Evolutionary conservation across 2,888 invertebrate genomes (phyloP).

Genomic region (Sphinx pinastri): DNA sequence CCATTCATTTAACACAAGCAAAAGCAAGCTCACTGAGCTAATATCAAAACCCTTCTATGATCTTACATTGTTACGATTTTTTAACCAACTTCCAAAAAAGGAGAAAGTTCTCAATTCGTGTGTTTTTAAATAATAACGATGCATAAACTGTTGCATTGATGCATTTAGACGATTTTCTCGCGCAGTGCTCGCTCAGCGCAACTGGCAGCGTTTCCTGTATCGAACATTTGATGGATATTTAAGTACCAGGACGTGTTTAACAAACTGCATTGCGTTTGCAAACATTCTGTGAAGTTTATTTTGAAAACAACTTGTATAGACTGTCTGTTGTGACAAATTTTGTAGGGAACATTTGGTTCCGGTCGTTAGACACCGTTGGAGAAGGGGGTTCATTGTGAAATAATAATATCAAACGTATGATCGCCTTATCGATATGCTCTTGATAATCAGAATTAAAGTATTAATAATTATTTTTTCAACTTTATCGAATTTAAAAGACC

Average conservation of each 20-base stretch:
- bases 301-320: not conserved
- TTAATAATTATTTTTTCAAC: no score
- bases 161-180: conserved; percentile 12
- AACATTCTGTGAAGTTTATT: conserved; percentile 7
- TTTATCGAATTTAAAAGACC: no score
- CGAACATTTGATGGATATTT: conserved; percentile 24
- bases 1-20: no score
- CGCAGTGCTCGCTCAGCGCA: not conserved
- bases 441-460: no score
- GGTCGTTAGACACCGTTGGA: not conserved
- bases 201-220: conserved; percentile 18
- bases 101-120: not conserved
- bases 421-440: no score
- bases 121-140: not conserved
- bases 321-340: not conserved
- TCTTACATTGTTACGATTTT: no score
- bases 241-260: conserved; percentile 22
- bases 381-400: not conserved
- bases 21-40: no score
- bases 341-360: not conserved
- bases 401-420: no score
- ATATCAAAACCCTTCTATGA: no score
- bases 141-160: conserved; percentile 13
- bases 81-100: no score
- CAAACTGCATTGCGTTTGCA: conserved; percentile 6